Base-by-base conservation (phyloP, 2,888 invertebrate species). In the Kryphioiulus occultus region DNA sequence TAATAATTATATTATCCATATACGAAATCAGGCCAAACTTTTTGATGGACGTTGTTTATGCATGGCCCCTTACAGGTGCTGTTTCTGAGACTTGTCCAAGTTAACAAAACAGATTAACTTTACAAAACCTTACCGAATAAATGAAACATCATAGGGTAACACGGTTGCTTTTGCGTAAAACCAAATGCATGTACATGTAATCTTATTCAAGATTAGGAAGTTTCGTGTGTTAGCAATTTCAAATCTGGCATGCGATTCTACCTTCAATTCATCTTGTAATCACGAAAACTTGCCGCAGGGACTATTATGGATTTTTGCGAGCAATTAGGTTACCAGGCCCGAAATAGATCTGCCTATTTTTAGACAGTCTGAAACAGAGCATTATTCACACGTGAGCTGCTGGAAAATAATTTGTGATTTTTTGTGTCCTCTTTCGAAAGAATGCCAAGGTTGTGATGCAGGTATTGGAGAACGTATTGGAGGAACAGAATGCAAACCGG, bases 401-500 rank as follows among this genome's bases (percentile, higher is more conserved):
- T 59, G 22, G 68, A 26, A 30, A 26, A 68, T 68, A 68, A 68
- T 68, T 68, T 68, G 26, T 68, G 39, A 26, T 47, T 10, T 68
- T 68, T 87, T 87, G 32, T 87, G 26, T 87, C 12, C 78, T 30
- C 35, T 39, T 59, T 83, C 86, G 88, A 22, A 53, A 90, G 90
- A 89, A 78, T 90, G 90, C 42, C 87, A 88, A 22, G 90, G 90
- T 0, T 90, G 90, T 87, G 88, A 89, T 86, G 89, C 89, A 3
- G 90, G 89, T 3, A 85, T 89, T 17, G 89, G 89, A 30, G 83
- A 59, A n/a, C 88, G 88, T 53, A 88, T 89, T 22, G 89, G 90
- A 47, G 87, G 86, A 15, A 90, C 90, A 0, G 85, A 87, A 59
- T 90, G 90, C 86, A 88, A 39, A 88, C 88, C 22, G 88, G 32